Evolutionary conservation across 2,888 invertebrate species (phyloP).

Genomic region (Ceriagrion tenellum): DNA sequence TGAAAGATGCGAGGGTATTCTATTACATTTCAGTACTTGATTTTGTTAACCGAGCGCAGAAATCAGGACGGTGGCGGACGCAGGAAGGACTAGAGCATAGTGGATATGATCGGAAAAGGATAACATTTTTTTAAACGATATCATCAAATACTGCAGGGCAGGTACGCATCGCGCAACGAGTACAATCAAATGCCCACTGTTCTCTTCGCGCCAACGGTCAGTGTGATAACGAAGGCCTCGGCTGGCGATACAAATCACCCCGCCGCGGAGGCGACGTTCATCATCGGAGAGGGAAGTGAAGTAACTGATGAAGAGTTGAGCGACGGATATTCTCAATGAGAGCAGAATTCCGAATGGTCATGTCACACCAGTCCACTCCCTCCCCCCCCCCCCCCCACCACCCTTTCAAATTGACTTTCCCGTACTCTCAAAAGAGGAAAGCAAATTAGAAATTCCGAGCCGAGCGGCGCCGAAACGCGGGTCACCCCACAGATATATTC

Average conservation of each 20-base stretch:
- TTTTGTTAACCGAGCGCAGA: too few relatives aligned
- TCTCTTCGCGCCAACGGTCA: background rate
- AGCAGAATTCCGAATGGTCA: background rate
- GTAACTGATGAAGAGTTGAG: background rate
- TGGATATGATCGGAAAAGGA: too few relatives aligned
- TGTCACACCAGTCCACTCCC: background rate
- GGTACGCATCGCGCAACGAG: too few relatives aligned
- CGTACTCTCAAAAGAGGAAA: background rate
- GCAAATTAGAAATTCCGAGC: background rate
- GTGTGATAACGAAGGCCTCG: background rate
- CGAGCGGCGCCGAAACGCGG: background rate
- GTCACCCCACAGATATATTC: background rate
- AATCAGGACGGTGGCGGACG: too few relatives aligned
- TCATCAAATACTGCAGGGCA: too few relatives aligned
- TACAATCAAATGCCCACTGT: too few relatives aligned
- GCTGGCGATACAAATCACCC: background rate
- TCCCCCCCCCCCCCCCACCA: too few relatives aligned
- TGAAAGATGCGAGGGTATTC: too few relatives aligned
- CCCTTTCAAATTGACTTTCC: background rate
- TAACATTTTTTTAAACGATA: too few relatives aligned
- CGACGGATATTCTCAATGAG: background rate
- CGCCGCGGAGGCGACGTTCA: background rate
- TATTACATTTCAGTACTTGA: too few relatives aligned
- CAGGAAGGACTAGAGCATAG: too few relatives aligned
- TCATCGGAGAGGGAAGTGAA: background rate